These are phyloP conservation scores for Atractosteus spatula DNA, from an alignment of 2,113 vertebrate species.

Conservation along the genomic window DNA sequence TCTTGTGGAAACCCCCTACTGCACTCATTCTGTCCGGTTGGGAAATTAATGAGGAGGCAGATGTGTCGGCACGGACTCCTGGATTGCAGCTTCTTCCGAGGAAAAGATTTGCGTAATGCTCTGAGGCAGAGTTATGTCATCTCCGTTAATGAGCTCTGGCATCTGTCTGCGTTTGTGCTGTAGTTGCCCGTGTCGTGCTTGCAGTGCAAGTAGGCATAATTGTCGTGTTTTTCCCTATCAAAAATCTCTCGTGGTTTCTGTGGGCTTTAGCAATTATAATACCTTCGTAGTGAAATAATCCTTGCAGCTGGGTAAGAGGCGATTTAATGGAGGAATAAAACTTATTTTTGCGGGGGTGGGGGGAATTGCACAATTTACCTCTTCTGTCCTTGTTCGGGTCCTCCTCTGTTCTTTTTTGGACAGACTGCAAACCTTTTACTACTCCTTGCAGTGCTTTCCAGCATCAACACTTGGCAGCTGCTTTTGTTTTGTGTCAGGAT, in stretches of 20 bases:
- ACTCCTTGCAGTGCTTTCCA: too few relatives aligned
- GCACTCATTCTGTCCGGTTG: too few relatives aligned
- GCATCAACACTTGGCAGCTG: too few relatives aligned
- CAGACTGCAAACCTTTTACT: background rate
- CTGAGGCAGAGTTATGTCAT: too few relatives aligned
- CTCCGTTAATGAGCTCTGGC: background rate
- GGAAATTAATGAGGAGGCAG: too few relatives aligned
- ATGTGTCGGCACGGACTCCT: too few relatives aligned
- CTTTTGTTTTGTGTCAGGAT: too few relatives aligned
- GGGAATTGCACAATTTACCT: conserved; percentile 37
- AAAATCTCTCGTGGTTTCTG: conserved; percentile 21
- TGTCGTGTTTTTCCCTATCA: conserved; percentile 26
- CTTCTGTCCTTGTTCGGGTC: background rate
- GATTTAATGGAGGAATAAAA: conserved; percentile 37
- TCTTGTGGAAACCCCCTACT: too few relatives aligned
- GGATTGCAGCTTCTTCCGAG: too few relatives aligned
- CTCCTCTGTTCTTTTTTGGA: background rate
- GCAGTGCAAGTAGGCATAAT: conserved; percentile 23
- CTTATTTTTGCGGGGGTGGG: background rate
- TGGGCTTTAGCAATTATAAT: conserved; percentile 45
- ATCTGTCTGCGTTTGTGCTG: conserved; percentile 8
- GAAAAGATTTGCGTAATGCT: too few relatives aligned
- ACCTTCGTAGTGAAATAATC: conserved; percentile 56
- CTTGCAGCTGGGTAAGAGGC: conserved; percentile 53
- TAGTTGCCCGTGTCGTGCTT: conserved; percentile 32